Conservation (phyloP, 2,797 vertebrate genomes). For the Jordanella pulchra region DNA sequence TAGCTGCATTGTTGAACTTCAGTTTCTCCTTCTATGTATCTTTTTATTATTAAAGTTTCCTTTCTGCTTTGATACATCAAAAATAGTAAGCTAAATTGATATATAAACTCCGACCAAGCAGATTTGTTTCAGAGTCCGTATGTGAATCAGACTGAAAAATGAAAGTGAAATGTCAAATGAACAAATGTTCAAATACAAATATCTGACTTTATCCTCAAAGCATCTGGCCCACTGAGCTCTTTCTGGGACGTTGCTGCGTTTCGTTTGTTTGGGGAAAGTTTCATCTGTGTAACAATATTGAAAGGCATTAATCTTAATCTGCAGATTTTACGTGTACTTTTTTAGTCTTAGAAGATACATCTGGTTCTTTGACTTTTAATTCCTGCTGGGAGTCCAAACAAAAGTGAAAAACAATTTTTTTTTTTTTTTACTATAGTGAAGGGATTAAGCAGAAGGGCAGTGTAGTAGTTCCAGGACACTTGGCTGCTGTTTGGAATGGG, state of each 20-base stretch:
- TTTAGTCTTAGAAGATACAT: slow-evolving; percentile 59
- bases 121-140: slow-evolving; percentile 4
- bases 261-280: slow-evolving; percentile 44
- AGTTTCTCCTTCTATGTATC: not conserved
- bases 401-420: slow-evolving; percentile 72
- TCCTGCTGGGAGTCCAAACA: slow-evolving; percentile 60
- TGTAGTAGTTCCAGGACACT: slow-evolving; percentile 58
- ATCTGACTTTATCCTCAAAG: slow-evolving; percentile 34
- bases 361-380: slow-evolving; percentile 69
- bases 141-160: slow-evolving; percentile 10
- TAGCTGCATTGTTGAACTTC: not conserved
- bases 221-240: slow-evolving; percentile 59
- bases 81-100: not conserved
- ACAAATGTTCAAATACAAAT: slow-evolving; percentile 33
- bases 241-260: slow-evolving; percentile 36
- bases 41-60: not conserved
- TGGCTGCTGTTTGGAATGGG: slow-evolving; percentile 67
- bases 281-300: slow-evolving; percentile 78
- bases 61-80: not conserved
- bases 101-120: not conserved
- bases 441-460: slow-evolving; percentile 63
- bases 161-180: slow-evolving; percentile 12
- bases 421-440: slow-evolving; percentile 45
- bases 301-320: slow-evolving; percentile 75
- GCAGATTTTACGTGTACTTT: slow-evolving; percentile 52